These are phyloP conservation scores for Machimus atricapillus DNA, from an alignment of 2,888 invertebrate genomes.

Conservation along the genomic window DNA sequence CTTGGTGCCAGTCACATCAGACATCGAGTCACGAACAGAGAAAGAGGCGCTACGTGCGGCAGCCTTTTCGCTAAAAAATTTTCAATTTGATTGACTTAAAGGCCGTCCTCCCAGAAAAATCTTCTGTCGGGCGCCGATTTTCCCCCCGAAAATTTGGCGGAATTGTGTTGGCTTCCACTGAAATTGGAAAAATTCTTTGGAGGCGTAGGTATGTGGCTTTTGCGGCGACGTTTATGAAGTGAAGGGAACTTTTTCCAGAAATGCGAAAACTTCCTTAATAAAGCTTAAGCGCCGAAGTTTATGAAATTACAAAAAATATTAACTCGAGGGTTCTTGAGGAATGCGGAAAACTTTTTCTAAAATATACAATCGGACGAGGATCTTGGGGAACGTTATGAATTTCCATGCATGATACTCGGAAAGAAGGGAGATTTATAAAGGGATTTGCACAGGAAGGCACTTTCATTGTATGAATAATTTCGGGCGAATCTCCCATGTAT, in stretches of 20 bases:
- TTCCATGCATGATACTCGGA: neutral
- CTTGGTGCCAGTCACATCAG: conserved; percentile 2
- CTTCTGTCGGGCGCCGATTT: no score
- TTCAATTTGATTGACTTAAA: conserved; percentile 30
- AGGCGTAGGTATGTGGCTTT: neutral
- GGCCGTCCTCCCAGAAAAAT: neutral
- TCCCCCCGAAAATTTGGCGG: neutral
- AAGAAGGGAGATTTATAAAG: neutral
- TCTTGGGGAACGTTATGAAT: neutral
- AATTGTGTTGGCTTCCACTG: neutral
- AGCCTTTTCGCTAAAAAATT: neutral
- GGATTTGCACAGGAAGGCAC: neutral
- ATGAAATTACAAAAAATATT: neutral
- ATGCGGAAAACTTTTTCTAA: neutral
- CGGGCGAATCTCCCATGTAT: neutral
- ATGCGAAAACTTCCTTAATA: neutral
- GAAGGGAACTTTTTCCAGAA: neutral
- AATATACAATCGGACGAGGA: neutral
- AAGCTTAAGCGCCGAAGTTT: neutral
- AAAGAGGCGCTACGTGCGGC: neutral
- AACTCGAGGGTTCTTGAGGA: neutral
- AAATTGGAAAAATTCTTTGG: neutral
- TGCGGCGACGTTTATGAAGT: neutral
- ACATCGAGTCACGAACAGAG: conserved; percentile 23
- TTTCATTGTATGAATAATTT: neutral